These are phyloP conservation scores for Ploceus nigricollis DNA, from an alignment of 2,113 vertebrate species.

Conservation along the genomic window DNA sequence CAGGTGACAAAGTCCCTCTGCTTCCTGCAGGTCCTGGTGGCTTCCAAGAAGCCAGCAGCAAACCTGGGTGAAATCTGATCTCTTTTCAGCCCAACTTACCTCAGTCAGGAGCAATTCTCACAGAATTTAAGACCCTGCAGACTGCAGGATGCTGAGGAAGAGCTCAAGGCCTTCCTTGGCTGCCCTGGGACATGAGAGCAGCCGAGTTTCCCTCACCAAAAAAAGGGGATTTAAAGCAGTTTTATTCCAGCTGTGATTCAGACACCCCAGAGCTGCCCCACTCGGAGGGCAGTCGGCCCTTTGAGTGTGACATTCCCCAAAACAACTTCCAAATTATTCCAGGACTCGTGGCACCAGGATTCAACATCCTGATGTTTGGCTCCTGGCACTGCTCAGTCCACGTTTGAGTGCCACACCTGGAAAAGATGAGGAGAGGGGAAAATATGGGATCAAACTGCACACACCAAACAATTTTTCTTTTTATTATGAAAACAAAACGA, in stretches of 20 bases:
- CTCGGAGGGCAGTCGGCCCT: background rate
- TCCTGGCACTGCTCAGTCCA: background rate
- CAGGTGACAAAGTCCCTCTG: background rate
- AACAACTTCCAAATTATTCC: background rate
- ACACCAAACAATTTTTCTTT: constrained; percentile 68
- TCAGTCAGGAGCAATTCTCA: background rate
- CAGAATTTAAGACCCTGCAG: background rate
- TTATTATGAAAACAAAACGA: constrained; percentile 95
- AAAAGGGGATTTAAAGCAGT: background rate
- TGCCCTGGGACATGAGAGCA: background rate
- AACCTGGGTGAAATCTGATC: accelerated
- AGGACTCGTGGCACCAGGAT: background rate
- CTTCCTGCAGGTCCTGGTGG: background rate
- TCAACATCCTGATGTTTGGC: accelerated
- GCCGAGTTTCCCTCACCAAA: background rate
- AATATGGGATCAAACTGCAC: background rate
- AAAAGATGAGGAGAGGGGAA: background rate
- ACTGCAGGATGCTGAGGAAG: accelerated
- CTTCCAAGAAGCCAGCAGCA: background rate
- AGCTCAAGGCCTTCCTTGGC: background rate
- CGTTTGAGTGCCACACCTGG: background rate
- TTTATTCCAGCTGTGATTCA: accelerated
- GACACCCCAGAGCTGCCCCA: background rate
- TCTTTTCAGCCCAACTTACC: background rate
- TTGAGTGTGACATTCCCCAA: background rate